Base-by-base conservation (phyloP, 2,797 vertebrate genomes). In the Gouania willdenowi region DNA sequence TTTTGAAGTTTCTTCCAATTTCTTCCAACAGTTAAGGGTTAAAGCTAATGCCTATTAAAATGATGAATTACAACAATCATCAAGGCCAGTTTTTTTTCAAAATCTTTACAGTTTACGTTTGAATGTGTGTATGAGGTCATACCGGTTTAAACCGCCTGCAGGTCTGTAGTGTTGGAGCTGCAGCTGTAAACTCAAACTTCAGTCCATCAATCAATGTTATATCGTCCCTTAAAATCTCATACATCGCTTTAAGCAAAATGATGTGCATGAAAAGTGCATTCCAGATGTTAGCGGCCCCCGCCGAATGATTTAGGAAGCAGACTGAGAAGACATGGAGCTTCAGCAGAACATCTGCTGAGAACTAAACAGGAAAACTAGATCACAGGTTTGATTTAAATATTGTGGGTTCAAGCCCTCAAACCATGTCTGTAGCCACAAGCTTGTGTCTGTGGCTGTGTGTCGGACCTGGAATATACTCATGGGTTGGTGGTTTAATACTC, bases 201-300 rank as follows among this genome's bases (percentile, higher is more conserved):
- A 19, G 5, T 13, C 6, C 45, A 6, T 45, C 15, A 39, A 5
- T 41, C 24, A 24, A 10, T 22, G 19, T 11, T 12, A 16, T 14
- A 12, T 37, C 33, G 35, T 18, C 13, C 13, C 6, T 40, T 19
- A 45, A 45, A 18, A 25, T 12, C 17, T 5, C 7, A 7, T 4
- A 17, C 28, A 31, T 4, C 8, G 5, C 14, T 43, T 9, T 9
- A 13, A 27, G 20, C 35, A 8, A 27, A 17, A 26, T 5, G 20
- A 6, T 38, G 9, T 39, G 28, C 37, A 31, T 21, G 13, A 8
- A 39, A 17, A 36, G 43, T 10, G 40, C 32, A 52, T 59, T 62
- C 49, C 57, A 1, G 2, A 49, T 11, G 36, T 39, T 15, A 15
- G 26, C 46, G 33, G 6, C 24, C 5, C 4, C 19, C 40, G 3